Evolutionary conservation across 2,888 invertebrate genomes (phyloP).

Genomic region (Drosophila bunnanda): DNA sequence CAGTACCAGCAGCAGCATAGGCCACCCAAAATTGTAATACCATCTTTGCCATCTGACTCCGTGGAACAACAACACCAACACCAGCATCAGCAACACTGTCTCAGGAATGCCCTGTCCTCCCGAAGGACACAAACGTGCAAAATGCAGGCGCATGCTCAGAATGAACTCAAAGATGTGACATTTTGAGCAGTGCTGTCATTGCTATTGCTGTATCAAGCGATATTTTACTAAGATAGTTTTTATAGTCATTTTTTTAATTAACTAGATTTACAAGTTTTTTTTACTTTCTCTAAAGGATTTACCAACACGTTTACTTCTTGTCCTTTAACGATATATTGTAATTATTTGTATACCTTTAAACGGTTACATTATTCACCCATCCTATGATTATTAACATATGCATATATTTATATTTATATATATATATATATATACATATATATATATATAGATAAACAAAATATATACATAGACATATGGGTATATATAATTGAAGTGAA

Average conservation of each 20-base stretch:
- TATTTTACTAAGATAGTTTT: slow-evolving; percentile 14
- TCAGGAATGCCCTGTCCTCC: slow-evolving; percentile 83
- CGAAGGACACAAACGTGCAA: slow-evolving; percentile 87
- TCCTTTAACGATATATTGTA: not conserved
- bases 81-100: slow-evolving; percentile 30
- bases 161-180: slow-evolving; percentile 93
- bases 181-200: slow-evolving; percentile 86
- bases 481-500: slow-evolving; percentile 21
- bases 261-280: slow-evolving; percentile 5
- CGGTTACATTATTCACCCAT: slow-evolving; percentile 18
- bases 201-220: slow-evolving; percentile 3
- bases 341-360: not conserved
- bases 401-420: slow-evolving; percentile 4
- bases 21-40: slow-evolving; percentile 32
- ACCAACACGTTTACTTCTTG: slow-evolving; percentile 1
- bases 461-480: slow-evolving; percentile 5
- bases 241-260: slow-evolving; percentile 5
- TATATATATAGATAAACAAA: slow-evolving; percentile 5
- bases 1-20: slow-evolving; percentile 40
- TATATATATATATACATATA: not conserved
- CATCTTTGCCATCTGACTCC: slow-evolving; percentile 44
- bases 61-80: slow-evolving; percentile 24
- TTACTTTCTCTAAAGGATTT: slow-evolving; percentile 14
- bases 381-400: slow-evolving; percentile 7
- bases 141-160: slow-evolving; percentile 92